A percentile compares a stretch with the other conserved stretches of the same genome.
phyloP scores from a whole-genome alignment of 2,113 vertebrate genomes.

The Argyrosomus japonicus region DNA sequence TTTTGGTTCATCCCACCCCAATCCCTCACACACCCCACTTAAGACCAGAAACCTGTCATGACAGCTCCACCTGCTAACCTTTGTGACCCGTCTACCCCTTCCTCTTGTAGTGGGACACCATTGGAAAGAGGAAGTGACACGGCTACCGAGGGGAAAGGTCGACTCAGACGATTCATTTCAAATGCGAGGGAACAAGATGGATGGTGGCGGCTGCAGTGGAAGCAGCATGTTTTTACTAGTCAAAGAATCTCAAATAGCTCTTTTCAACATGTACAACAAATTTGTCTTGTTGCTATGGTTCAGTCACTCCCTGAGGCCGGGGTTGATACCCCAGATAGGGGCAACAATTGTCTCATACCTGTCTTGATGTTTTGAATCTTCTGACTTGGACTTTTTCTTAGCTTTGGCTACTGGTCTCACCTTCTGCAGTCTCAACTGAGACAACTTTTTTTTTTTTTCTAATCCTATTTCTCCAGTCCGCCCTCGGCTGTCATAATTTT shows the following conservation, averaged over 20 bases:
- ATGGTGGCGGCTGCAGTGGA: constrained; percentile 48
- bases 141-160: constrained; percentile 56
- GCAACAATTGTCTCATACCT: neutral
- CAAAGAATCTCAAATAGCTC: constrained; percentile 52
- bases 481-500: constrained; percentile 30
- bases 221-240: constrained; percentile 59
- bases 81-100: constrained; percentile 31
- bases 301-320: neutral
- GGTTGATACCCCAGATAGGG: neutral
- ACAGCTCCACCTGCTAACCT: constrained; percentile 72
- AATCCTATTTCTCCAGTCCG: neutral
- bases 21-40: constrained; percentile 33
- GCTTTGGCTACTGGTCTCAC: neutral
- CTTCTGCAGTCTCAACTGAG: constrained; percentile 1
- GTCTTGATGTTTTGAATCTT: neutral
- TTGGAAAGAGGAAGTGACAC: constrained; percentile 69
- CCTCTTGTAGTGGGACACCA: constrained; percentile 24
- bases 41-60: constrained; percentile 56
- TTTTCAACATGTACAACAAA: constrained; percentile 23
- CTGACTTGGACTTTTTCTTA: neutral
- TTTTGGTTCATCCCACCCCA: constrained; percentile 8
- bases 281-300: constrained; percentile 18
- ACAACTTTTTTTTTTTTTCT: neutral
- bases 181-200: constrained; percentile 59
- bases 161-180: constrained; percentile 56